A percentile compares a stretch with the other conserved stretches of the same genome.
Conservation (phyloP, 2,113 vertebrate species). For the Gyps fulvus region DNA sequence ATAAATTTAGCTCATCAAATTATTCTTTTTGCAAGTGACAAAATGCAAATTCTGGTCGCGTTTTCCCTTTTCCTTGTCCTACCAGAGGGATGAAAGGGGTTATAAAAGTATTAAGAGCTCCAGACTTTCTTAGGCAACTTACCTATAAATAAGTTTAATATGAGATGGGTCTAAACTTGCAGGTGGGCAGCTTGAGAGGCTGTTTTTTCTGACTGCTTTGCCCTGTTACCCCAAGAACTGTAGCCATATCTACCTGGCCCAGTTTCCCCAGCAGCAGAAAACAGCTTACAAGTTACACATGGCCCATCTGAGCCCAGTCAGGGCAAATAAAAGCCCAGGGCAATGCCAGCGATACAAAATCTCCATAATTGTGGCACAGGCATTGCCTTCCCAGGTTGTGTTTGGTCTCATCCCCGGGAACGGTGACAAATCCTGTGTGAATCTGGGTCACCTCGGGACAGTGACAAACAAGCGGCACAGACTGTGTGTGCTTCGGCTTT, state of each 20-base stretch:
- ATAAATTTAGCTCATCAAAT: neutral
- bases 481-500: neutral
- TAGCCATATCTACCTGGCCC: neutral
- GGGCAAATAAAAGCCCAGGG: neutral
- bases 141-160: neutral
- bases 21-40: neutral
- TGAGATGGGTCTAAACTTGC: neutral
- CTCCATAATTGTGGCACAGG: fast-evolving
- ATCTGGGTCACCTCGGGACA: neutral
- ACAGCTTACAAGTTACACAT: no score
- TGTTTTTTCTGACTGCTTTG: neutral
- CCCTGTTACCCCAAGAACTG: neutral
- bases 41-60: fast-evolving
- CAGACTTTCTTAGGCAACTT: neutral
- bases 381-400: neutral
- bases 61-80: neutral
- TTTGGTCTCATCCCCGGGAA: neutral
- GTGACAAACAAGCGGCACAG: neutral
- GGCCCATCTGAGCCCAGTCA: neutral
- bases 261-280: neutral
- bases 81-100: neutral
- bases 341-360: neutral
- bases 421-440: neutral
- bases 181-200: neutral
- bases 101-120: neutral